Conservation (phyloP, 2,797 vertebrate genomes). For the Heterohyrax brucei region DNA sequence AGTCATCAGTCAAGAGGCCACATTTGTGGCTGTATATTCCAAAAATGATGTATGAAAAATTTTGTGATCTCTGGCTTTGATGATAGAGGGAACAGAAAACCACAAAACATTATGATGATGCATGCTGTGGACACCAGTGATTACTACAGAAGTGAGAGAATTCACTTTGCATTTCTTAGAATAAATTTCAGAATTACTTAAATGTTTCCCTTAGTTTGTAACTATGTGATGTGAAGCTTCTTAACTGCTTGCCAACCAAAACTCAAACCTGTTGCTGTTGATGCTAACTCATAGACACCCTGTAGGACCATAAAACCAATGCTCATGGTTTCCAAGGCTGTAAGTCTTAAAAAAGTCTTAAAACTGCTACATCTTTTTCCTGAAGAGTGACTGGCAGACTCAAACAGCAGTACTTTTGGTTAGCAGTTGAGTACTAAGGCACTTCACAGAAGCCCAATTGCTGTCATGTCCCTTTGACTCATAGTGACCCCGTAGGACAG, state of each 20-base stretch:
- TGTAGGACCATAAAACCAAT: neutral
- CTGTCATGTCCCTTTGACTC: too few species aligned
- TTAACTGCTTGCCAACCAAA: neutral
- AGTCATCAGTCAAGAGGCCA: neutral
- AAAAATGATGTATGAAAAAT: neutral
- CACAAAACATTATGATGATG: neutral
- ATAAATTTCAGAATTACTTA: conserved; percentile 14
- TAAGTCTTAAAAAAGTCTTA: neutral
- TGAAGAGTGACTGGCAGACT: neutral
- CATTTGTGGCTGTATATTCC: neutral
- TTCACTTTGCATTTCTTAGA: conserved; percentile 14
- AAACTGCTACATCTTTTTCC: neutral
- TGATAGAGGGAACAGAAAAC: neutral
- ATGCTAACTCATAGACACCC: neutral
- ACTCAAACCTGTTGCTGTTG: neutral
- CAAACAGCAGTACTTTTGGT: neutral
- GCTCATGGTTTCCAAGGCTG: neutral
- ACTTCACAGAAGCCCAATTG: too few species aligned
- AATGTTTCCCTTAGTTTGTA: neutral
- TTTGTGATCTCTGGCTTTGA: neutral
- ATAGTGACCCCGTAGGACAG: too few species aligned
- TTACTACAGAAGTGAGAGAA: neutral
- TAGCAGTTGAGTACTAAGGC: neutral
- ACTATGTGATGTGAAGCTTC: neutral
- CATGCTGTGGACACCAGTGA: neutral